Evolutionary conservation across 2,888 invertebrate species (phyloP), one percentile per base, ranked within the genome.

Genomic region (Melinaea marsaeus): DNA sequence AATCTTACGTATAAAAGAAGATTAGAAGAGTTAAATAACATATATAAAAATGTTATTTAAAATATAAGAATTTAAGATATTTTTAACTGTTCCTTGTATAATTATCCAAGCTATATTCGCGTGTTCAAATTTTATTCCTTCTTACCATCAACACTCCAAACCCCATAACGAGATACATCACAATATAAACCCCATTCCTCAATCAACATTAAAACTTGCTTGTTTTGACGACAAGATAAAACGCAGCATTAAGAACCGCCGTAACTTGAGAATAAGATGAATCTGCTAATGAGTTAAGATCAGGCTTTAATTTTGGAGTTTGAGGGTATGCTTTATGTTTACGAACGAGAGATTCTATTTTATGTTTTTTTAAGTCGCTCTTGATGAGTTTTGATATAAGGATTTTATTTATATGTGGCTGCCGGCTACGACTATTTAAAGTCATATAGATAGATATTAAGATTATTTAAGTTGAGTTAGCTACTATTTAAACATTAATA

Each of bases 191-290:
- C 66, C 69, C 67, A 72, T 65, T 75, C 73, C 74, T 74, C 77
- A 75, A 81, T 79, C 82, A 79, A 74, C 80, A 80, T 84, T 82
- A 82, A 84, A 84, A 84, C 79, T 81, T 78, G 74, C 67, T 72
- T 72, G 77, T 78, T 80, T 78, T 76, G 76, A 75, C 74, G 77
- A 75, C 76, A 77, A 80, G 84, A 85, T 85, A 84, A 84, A 84
- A 81, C 78, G 77, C 66, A 63, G 67, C 73, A 72, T 74, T 72
- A 74, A 76, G 75, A 75, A 74, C 76, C 74, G 74, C 76, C 73
- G 80, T 80, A 81, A 84, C 79, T 81, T 80, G 74, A 58, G 64
- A 64, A 61, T 61, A 58, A 61, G 55, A 58, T 62, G 62, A 67
- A 67, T 63, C 65, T 61, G 67, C 65, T 67, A 65, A 67, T 65